Conservation (phyloP, 2,888 invertebrate genomes). For the Ornithoptera priamus region DNA sequence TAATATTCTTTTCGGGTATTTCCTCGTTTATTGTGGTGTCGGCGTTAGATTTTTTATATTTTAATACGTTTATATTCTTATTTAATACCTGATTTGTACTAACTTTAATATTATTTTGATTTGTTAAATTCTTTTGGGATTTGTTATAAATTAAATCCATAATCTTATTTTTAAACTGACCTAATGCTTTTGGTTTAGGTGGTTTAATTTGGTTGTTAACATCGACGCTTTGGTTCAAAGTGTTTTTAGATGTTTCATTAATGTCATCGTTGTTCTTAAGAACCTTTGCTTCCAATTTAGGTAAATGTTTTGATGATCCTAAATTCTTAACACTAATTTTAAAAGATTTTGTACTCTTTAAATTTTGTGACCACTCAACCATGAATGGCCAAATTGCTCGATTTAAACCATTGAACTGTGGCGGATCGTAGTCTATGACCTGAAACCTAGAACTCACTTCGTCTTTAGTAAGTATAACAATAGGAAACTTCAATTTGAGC, state of each 20-base stretch:
- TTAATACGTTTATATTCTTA: constrained; percentile 7
- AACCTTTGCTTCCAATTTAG: neutral
- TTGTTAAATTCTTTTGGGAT: constrained; percentile 33
- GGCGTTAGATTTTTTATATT: constrained; percentile 5
- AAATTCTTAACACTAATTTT: neutral
- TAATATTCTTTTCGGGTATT: constrained; percentile 29
- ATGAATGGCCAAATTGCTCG: constrained; percentile 68
- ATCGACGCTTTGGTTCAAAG: neutral
- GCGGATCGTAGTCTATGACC: constrained; percentile 44
- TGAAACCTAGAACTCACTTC: constrained; percentile 50
- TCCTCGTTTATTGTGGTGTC: neutral
- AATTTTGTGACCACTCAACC: constrained; percentile 48
- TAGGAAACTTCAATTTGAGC: constrained; percentile 53
- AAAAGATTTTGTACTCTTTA: neutral
- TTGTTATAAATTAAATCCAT: constrained; percentile 56
- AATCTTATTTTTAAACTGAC: constrained; percentile 57
- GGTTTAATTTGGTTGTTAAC: neutral
- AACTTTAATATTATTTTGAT: constrained; percentile 17
- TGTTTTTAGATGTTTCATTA: neutral
- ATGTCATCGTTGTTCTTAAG: neutral
- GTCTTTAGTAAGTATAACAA: constrained; percentile 60
- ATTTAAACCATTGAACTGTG: constrained; percentile 58
- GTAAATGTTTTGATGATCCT: neutral
- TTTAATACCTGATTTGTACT: neutral
- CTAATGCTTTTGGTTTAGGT: constrained; percentile 44